Conservation (phyloP, 2,113 vertebrate species). For the Mesoclemmys tuberculata region DNA sequence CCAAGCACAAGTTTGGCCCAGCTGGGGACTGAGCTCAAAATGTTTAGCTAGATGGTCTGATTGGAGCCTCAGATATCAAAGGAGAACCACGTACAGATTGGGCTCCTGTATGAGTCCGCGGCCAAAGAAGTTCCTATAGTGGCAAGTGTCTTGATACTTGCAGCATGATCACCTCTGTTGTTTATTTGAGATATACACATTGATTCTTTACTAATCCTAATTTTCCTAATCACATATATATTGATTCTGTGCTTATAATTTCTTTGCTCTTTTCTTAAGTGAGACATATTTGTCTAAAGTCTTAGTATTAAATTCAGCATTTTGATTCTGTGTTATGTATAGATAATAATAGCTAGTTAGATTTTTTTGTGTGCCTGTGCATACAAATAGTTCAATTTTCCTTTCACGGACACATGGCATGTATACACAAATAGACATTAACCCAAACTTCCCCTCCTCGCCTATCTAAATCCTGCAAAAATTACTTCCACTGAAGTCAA, state of each 20-base stretch:
- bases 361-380: neutral
- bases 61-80: neutral
- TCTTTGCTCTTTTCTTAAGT: neutral
- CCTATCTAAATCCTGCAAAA: constrained; percentile 5
- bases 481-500: neutral
- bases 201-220: neutral
- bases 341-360: neutral
- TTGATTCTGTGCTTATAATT: neutral
- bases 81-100: neutral
- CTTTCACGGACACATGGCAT: neutral
- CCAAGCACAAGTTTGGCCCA: neutral
- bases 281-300: neutral
- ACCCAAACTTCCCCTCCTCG: neutral
- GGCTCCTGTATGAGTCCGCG: neutral
- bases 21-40: neutral
- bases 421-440: neutral
- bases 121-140: neutral
- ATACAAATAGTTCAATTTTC: neutral
- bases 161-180: neutral
- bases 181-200: neutral
- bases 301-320: neutral
- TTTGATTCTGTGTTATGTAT: neutral
- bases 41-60: neutral
- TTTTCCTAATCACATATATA: neutral
- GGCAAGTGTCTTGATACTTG: neutral